These are phyloP conservation scores for Antedon mediterranea DNA, from an alignment of 53 echinoderm and acorn worm species.

Conservation along the genomic window DNA sequence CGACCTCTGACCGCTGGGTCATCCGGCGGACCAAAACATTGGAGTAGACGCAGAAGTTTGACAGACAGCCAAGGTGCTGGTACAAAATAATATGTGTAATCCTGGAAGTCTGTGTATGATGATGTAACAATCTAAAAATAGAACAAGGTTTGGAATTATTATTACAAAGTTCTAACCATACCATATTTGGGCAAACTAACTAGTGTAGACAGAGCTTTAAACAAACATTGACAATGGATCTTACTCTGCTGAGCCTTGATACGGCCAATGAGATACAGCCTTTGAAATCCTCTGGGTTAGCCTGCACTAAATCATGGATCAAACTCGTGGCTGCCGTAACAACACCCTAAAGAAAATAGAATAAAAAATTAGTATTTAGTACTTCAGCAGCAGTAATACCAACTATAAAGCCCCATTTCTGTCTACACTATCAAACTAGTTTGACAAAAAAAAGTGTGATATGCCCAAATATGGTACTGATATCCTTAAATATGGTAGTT, in stretches of 20 bases:
- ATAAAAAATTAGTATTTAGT: neutral
- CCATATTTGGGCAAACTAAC: too few species aligned
- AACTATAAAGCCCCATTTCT: too few species aligned
- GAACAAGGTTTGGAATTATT: too few species aligned
- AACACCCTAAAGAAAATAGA: conserved; percentile 49
- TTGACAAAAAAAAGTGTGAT: too few species aligned
- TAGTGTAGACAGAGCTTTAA: too few species aligned
- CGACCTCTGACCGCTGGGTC: conserved; percentile 76
- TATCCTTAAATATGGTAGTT: too few species aligned
- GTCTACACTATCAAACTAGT: too few species aligned
- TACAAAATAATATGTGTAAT: conserved; percentile 98
- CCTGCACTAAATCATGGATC: conserved; percentile 76
- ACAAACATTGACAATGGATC: too few species aligned
- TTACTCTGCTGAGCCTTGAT: conserved; percentile 89
- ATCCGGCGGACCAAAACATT: conserved; percentile 87
- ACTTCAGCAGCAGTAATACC: too few species aligned
- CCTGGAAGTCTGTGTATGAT: conserved; percentile 97
- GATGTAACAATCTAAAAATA: conserved; percentile 89
- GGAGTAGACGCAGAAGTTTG: conserved; percentile 78
- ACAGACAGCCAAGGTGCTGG: conserved; percentile 99
- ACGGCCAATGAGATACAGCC: conserved; percentile 61
- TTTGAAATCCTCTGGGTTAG: conserved; percentile 81
- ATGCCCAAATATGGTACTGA: too few species aligned
- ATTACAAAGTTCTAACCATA: too few species aligned
- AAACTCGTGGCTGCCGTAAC: conserved; percentile 93